Evolutionary conservation across 1,140 invertebrate species (phyloP).

Genomic region (Micrasema longulum): DNA sequence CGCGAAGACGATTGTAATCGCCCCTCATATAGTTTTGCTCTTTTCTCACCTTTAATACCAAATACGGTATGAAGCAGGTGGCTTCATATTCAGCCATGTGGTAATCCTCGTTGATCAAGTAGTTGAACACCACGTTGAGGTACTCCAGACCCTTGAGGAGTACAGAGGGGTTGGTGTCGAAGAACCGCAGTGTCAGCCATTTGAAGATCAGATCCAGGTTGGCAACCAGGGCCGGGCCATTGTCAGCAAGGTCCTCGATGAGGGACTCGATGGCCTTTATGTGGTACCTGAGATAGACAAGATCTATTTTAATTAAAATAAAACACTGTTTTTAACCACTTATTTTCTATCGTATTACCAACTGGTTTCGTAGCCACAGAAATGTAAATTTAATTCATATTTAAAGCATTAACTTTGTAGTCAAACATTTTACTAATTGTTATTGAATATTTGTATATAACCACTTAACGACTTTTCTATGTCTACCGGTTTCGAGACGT

Average conservation of each 20-base stretch:
- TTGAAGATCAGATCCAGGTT: constrained; percentile 96
- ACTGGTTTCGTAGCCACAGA: too few relatives aligned
- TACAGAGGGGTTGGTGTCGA: constrained; percentile 98
- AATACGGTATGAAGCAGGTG: constrained; percentile 93
- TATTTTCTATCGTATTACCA: too few relatives aligned
- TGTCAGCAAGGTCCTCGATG: constrained; percentile 83
- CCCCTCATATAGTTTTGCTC: too few relatives aligned
- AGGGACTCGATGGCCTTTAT: constrained; percentile 94
- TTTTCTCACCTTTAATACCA: constrained; percentile 86
- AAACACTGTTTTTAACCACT: too few relatives aligned
- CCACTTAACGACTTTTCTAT: too few relatives aligned
- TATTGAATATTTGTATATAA: too few relatives aligned
- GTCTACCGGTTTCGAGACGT: too few relatives aligned
- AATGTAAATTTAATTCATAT: too few relatives aligned
- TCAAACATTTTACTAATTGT: too few relatives aligned
- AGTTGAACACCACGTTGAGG: constrained; percentile 83
- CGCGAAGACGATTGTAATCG: too few relatives aligned
- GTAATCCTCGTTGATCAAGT: constrained; percentile 84
- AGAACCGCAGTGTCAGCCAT: constrained; percentile 96
- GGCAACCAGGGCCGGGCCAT: constrained; percentile 82
- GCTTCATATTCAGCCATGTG: constrained; percentile 92
- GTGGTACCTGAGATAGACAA: constrained; percentile 82
- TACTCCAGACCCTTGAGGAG: constrained; percentile 95
- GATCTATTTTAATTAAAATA: too few relatives aligned
- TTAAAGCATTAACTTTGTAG: too few relatives aligned